Evolutionary conservation across 1,140 invertebrate species (phyloP), one percentile per base, ranked within the genome.

Genomic region (Harlomillsia oculata): DNA sequence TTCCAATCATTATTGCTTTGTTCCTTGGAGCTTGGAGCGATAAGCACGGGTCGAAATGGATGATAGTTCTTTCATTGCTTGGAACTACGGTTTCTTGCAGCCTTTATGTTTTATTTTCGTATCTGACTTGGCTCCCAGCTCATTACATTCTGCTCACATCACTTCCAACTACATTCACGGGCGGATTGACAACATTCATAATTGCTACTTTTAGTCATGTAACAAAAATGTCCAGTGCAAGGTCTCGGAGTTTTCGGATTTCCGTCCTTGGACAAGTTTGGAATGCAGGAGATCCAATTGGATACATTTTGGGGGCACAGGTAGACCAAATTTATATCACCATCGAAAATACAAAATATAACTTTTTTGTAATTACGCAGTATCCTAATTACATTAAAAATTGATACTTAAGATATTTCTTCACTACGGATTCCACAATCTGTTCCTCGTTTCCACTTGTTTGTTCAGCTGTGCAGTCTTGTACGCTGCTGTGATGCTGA

Each of bases 251-350:
- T 37, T 37, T 37, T 23, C 26, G 32, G 28, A 23, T 50, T 18
- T 37, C 48, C 1, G 20, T 37, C 11, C 23, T 50, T n/a, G 48
- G 48, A 2, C 48, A 39, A 21, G 20, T 50, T 6, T 50, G 21
- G 32, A 37, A 37, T 50, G 16, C 39, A 21, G 48, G 48, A 3
- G 34, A 36, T n/a, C 48, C 48, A 9, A 37, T 50, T 14, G 48
- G 48, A 5, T 13, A 37, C 14, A n/a, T 50, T 8, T 23, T 50
- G 14, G 48, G 32, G 4, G 32, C 48, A n/a, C 36, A 50, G 8
- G 48, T 50, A 34, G 20, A 2, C 1, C 16, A 3, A 14, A 37
- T 4, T 50, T 37, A 49, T n/a, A n/a, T n/a, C n/a, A n/a, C n/a
- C n/a, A n/a, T n/a, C n/a, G n/a, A n/a, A n/a, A n/a, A n/a, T n/a